Conservation (phyloP, 2,113 vertebrate species). For the Alaudala cheleensis region DNA sequence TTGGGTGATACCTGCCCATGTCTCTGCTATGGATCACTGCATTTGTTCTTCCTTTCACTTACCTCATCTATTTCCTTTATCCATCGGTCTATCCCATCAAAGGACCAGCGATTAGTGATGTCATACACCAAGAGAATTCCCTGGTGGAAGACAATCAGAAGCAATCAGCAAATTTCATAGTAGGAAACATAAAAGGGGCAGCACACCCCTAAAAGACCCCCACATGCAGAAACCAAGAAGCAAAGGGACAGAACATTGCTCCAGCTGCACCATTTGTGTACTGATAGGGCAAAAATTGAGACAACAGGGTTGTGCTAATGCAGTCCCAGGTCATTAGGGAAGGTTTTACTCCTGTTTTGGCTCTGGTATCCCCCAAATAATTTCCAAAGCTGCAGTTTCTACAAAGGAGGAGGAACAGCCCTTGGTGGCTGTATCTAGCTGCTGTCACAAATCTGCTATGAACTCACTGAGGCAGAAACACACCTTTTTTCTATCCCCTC, state of each 20-base stretch:
- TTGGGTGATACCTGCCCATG: background rate
- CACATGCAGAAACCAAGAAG: background rate
- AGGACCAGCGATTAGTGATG: slow-evolving; percentile 98
- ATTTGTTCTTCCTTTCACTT: background rate
- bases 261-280: background rate
- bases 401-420: background rate
- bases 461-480: background rate
- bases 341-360: background rate
- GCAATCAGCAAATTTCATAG: background rate
- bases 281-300: background rate
- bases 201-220: background rate
- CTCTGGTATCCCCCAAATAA: background rate
- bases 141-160: slow-evolving; percentile 67
- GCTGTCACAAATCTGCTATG: background rate
- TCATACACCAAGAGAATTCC: slow-evolving; percentile 98
- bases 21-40: background rate
- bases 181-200: background rate
- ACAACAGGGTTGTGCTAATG: background rate
- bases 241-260: background rate
- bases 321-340: background rate
- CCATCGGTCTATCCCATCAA: slow-evolving; percentile 97
- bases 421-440: background rate
- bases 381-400: background rate
- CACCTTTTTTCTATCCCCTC: background rate
- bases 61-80: slow-evolving; percentile 99